Conservation (phyloP, 2,888 invertebrate genomes). For the Pammene aurita region DNA sequence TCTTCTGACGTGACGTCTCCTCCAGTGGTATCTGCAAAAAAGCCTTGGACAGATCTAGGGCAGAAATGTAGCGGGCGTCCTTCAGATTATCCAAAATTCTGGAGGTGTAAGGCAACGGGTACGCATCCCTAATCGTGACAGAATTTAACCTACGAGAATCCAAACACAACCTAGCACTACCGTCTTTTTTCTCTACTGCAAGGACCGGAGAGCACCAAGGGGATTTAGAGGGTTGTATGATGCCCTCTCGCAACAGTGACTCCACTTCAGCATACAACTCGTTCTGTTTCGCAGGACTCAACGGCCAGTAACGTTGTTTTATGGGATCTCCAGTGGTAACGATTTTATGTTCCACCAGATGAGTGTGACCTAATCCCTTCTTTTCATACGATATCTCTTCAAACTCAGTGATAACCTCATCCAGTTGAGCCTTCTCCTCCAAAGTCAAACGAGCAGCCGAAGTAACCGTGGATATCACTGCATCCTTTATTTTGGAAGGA, state of each 20-base stretch:
- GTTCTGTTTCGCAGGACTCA: conserved; percentile 11
- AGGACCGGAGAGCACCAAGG: conserved; percentile 19
- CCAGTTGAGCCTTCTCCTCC: not conserved
- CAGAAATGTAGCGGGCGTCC: conserved; percentile 1
- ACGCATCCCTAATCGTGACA: conserved; percentile 24
- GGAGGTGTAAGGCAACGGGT: conserved; percentile 20
- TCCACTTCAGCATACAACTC: conserved; percentile 15
- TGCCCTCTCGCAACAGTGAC: not conserved
- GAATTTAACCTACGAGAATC: conserved; percentile 16
- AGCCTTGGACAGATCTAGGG: conserved; percentile 22
- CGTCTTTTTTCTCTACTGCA: conserved; percentile 8
- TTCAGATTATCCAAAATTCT: conserved; percentile 19
- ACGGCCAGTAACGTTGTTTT: conserved; percentile 12
- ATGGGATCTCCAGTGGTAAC: conserved; percentile 4
- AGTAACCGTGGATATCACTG: not conserved
- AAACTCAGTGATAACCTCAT: not conserved
- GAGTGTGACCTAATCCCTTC: conserved; percentile 14
- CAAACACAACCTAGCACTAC: conserved; percentile 14
- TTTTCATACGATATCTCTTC: no score
- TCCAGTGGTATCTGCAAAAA: conserved; percentile 11
- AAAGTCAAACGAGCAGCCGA: not conserved
- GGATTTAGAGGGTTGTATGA: conserved; percentile 11
- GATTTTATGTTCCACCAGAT: conserved; percentile 13
- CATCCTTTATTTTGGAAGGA: no score
- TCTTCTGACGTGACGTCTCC: conserved; percentile 2